Evolutionary conservation across 2,113 vertebrate genomes (phyloP).

Genomic region (Triplophysa rosa): DNA sequence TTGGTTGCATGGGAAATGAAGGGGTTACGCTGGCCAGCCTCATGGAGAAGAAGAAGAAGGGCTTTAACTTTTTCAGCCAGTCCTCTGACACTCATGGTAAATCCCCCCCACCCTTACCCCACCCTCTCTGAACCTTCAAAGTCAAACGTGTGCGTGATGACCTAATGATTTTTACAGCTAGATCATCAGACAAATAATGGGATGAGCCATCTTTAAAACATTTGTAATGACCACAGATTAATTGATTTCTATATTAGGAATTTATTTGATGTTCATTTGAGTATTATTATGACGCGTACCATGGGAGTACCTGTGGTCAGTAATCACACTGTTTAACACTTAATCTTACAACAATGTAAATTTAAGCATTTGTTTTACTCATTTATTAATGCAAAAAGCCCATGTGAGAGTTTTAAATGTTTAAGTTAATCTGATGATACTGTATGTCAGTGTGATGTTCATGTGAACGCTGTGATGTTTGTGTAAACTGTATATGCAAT

Average conservation of each 20-base stretch:
- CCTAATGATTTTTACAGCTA: background rate
- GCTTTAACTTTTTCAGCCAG: slow-evolving; percentile 92
- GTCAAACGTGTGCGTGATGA: slow-evolving; percentile 18
- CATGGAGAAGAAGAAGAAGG: slow-evolving; percentile 96
- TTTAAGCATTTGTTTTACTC: too few relatives aligned
- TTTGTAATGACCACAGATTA: background rate
- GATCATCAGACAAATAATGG: too few relatives aligned
- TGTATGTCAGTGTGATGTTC: slow-evolving; percentile 9
- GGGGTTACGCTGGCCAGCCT: slow-evolving; percentile 95
- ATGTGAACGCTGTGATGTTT: background rate
- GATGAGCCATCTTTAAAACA: background rate
- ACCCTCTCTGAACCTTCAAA: slow-evolving; percentile 61
- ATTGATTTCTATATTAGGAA: background rate
- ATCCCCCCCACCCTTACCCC: slow-evolving; percentile 57
- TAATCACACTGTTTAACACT: too few relatives aligned
- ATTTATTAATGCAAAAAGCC: slow-evolving; percentile 1
- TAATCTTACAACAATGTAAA: too few relatives aligned
- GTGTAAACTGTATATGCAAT: slow-evolving; percentile 8
- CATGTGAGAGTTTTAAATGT: slow-evolving; percentile 28
- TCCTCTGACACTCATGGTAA: slow-evolving; percentile 96
- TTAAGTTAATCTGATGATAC: slow-evolving; percentile 20
- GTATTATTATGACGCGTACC: too few relatives aligned
- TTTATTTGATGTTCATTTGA: too few relatives aligned
- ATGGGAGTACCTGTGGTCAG: too few relatives aligned
- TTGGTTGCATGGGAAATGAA: slow-evolving; percentile 85